Base-by-base conservation (phyloP, 2,113 vertebrate species). In the Gymnorhina tibicen region DNA sequence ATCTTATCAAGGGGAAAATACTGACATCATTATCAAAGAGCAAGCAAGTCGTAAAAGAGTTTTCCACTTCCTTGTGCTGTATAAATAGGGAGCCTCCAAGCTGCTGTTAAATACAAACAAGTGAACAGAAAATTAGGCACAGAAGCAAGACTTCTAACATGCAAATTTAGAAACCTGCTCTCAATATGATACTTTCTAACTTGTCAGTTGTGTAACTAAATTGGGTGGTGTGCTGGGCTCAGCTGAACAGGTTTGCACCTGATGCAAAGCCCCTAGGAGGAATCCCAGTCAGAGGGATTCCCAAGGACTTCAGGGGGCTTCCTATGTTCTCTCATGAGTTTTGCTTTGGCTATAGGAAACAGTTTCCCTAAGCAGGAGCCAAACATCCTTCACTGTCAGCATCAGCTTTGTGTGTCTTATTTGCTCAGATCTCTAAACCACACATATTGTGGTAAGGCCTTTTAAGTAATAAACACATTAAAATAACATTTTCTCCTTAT, bases 161-260 rank as follows among this genome's bases (percentile, higher is more conserved):
- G 10, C 33, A 87, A 59, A 68, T 82, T 72, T 53, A 79, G 53
- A 91, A 91, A 89, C 22, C 18, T 47, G 23, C 50, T 82, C 22
- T 50, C 66, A 73, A 2, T 35, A n/a, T 32, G 62, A 47, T 42
- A 33, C 21, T 88, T 93, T 96, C 47, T 50, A 74, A 69, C 28
- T 93, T 89, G 27, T 41, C 55, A 94, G 5, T 41, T 76, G 50
- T 91, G 68, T 89, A 88, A 95, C 86, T 92, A 95, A 89, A 63
- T 77, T 28, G 16, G 24, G 24, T 55, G 8, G 0, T 30, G 27
- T 75, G 28, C 21, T 64, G 42, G 42, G 30, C 27, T 81, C 5
- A 35, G 62, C 41, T 82, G 78, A 47, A 39, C 5, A 16, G 41
- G 33, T 27, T 85, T 87, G 46, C 16, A n/a, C 7, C 16, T 75